Base-by-base conservation (phyloP, 2,113 vertebrate genomes). In the Cyanoderma ruficeps region DNA sequence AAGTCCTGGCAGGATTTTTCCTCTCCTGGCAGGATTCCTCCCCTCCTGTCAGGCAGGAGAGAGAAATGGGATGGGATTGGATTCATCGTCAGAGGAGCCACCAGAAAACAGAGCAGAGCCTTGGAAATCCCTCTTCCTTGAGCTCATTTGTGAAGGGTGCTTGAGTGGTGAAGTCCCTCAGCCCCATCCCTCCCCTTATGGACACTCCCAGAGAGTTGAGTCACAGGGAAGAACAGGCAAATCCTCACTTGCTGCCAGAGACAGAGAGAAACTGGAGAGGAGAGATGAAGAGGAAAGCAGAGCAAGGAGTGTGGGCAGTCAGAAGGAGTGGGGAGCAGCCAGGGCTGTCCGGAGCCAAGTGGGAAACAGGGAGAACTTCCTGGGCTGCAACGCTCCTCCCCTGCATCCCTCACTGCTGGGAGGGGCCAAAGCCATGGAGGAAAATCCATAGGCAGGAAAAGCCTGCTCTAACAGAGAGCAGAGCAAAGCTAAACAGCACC, bases 281-380 rank as follows among this genome's bases (percentile, higher is more conserved):
- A 10, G 24, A 21, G 18, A 39, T 1, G 16, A 59, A 22, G 44
- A 15, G 0, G 6, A 18, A 27, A 80, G 20, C 3, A 2, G 49
- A 44, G 35, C 0, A 0, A 28, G 23, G 39, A 19, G 10, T 0
- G 13, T 22, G 44, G 35, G 37, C 0, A 0, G 31, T 1, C 21
- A 49, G 19, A 46, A 50, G 79, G 1, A 2, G 28, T 11, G 12
- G 9, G 21, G 15, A 53, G 19, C 22, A n/a, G 19, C 7, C 0
- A 1, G 31, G 46, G 52, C 27, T 33, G 22, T 2, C 41, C 0
- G 0, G 44, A 80, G 41, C 19, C 0, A 0, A 18, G 8, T 1
- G 5, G 44, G 68, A 46, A 44, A 30, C 16, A 17, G 67, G 74
- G 50, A 81, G 50, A 17, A 33, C 28, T 81, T 60, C 24, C 47